These are phyloP conservation scores for Alviniconcha strummeri DNA, from an alignment of 2,888 invertebrate species.

Conservation along the genomic window DNA sequence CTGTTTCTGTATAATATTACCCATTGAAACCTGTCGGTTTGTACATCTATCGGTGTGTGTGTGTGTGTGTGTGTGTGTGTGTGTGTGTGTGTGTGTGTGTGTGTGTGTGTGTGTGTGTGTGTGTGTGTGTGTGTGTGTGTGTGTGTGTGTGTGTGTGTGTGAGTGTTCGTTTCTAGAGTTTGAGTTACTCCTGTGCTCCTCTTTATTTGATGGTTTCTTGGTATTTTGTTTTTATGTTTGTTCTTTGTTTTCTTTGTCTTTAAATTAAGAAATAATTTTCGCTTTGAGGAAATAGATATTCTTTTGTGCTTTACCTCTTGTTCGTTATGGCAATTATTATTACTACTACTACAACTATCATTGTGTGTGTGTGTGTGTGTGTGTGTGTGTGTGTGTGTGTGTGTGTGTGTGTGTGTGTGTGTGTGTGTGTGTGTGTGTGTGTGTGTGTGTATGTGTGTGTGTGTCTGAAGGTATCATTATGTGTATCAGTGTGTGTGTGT, in stretches of 20 bases:
- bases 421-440: conserved; percentile 4
- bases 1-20: too few species aligned
- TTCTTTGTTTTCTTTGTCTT: neutral
- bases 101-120: neutral
- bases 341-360: too few species aligned
- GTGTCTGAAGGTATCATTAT: neutral
- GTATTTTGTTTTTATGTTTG: neutral
- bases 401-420: conserved; percentile 16
- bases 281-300: too few species aligned
- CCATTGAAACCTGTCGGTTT: too few species aligned
- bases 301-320: too few species aligned
- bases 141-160: neutral
- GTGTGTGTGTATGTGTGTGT: neutral
- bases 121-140: neutral
- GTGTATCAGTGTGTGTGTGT: neutral
- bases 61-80: neutral
- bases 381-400: conserved; percentile 20
- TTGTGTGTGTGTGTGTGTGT: conserved; percentile 24
- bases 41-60: neutral
- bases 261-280: too few species aligned
- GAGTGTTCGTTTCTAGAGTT: neutral
- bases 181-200: too few species aligned
- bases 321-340: too few species aligned
- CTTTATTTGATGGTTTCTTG: neutral
- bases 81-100: neutral